phyloP scores from a whole-genome alignment of 64 coral and sea anemone genomes.

The Orbicella faveolata region DNA sequence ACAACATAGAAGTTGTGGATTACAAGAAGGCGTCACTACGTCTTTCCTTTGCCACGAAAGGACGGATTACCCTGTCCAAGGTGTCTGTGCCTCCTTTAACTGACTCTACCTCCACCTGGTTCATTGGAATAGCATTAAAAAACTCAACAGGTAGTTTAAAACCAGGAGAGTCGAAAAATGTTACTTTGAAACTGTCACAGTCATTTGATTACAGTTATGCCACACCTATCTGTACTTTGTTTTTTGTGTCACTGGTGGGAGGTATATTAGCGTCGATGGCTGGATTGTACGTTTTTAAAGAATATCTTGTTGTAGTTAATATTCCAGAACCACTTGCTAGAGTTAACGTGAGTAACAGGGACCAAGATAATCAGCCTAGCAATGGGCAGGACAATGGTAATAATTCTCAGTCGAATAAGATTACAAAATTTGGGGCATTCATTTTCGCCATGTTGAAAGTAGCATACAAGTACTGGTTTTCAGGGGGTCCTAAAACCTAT shows the following conservation, averaged over 20 bases:
- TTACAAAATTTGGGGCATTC: background rate
- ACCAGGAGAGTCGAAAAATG: background rate
- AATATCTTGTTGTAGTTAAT: constrained; percentile 22
- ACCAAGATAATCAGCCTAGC: background rate
- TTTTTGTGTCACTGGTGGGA: background rate
- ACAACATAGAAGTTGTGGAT: constrained; percentile 6
- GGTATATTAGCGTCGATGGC: background rate
- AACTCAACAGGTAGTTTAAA: background rate
- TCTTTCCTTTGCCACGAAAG: constrained; percentile 48
- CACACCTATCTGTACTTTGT: background rate
- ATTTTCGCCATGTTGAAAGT: background rate
- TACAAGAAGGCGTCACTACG: constrained; percentile 4
- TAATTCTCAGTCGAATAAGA: background rate
- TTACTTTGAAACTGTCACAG: background rate
- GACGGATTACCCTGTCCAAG: constrained; percentile 45
- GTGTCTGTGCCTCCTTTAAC: constrained; percentile 13
- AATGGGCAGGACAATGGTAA: background rate
- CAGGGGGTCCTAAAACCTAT: constrained; percentile 19
- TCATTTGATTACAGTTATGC: constrained; percentile 8
- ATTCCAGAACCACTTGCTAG: background rate
- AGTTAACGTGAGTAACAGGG: too few species aligned
- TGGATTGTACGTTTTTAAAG: background rate
- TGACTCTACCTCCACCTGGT: constrained; percentile 37
- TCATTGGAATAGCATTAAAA: constrained; percentile 50
- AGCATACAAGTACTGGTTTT: constrained; percentile 34